Base-by-base conservation (phyloP, 2,113 vertebrate species). In the Entomyzon cyanotis region DNA sequence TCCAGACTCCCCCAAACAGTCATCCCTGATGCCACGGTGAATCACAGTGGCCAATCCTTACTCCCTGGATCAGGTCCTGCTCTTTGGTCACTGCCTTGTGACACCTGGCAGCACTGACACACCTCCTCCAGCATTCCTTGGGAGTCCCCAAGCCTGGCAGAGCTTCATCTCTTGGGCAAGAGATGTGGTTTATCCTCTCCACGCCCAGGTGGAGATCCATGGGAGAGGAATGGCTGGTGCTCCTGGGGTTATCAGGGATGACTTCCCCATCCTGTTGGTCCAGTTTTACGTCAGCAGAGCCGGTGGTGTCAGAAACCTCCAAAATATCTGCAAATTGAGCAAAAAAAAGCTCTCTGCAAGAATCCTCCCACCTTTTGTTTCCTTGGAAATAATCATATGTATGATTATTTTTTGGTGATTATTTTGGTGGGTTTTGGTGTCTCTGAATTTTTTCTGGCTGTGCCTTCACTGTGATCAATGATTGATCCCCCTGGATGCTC, bases 201-300 rank as follows among this genome's bases (percentile, higher is more conserved):
- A 93, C 95, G 0, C 95, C 96, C 91, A 47, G 56, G 15, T 42
- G 42, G 4, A 17, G 14, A 82, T 67, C 90, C 56, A 35, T 4
- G 8, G 30, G 2, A 20, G 47, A 81, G 76, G 93, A 84, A 55
- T 47, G 85, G 59, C 68, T 41, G 8, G 3, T 6, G 59, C 46
- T 88, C 25, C 5, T 15, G 39, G 39, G 55, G 27, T 92, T 97
- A 70, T 74, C 88, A 80, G 68, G 71, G 68, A 24, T 93, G 93
- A 70, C 93, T 78, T 81, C 83, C 82, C 60, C 69, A 37, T 90
- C 95, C 80, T 92, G 95, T 81, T 84, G 49, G 47, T 84, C 91
- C 63, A 31, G 85, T 55, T 73, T 56, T 63, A 10, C 4, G 3
- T 58, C 83, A 70, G 15, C 33, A 42, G 75, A 37, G 23, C 5